Evolutionary conservation across 2,888 invertebrate species (phyloP).

Genomic region (Orthosia incerta): DNA sequence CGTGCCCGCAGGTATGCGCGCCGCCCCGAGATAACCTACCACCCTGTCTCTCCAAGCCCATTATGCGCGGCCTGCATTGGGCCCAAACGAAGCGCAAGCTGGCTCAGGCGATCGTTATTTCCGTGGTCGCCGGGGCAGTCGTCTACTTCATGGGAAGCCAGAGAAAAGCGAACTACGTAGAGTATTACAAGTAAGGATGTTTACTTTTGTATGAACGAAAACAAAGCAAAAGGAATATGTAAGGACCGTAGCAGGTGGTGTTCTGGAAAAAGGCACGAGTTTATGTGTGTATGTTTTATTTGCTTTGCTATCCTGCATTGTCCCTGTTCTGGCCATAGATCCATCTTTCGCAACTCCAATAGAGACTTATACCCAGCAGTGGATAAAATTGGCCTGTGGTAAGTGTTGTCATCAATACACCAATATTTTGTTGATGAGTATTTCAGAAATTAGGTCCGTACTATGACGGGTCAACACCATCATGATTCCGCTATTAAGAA

Average conservation of each 20-base stretch:
- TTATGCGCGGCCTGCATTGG: constrained; percentile 93
- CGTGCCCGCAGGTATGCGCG: constrained; percentile 75
- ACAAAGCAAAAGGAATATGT: background rate
- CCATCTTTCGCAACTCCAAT: background rate
- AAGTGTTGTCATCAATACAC: background rate
- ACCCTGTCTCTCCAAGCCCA: constrained; percentile 88
- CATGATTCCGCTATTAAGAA: too few relatives aligned
- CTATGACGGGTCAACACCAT: too few relatives aligned
- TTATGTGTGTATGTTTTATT: background rate
- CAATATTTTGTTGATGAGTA: background rate
- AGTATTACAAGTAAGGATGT: constrained; percentile 94
- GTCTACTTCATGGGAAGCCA: constrained; percentile 86
- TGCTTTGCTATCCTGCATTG: background rate
- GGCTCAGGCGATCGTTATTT: constrained; percentile 83
- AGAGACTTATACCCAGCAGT: background rate
- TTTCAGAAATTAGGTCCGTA: too few relatives aligned
- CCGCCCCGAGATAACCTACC: constrained; percentile 74
- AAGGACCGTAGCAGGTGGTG: too few relatives aligned
- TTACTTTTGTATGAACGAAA: background rate
- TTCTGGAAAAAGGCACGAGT: too few relatives aligned
- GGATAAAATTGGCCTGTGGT: background rate
- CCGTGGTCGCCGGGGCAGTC: constrained; percentile 80
- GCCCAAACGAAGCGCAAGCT: constrained; percentile 92
- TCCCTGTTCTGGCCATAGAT: background rate
- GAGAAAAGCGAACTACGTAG: constrained; percentile 92